Evolutionary conservation across 2,888 invertebrate species (phyloP).

Genomic region (Agapostemon virescens): DNA sequence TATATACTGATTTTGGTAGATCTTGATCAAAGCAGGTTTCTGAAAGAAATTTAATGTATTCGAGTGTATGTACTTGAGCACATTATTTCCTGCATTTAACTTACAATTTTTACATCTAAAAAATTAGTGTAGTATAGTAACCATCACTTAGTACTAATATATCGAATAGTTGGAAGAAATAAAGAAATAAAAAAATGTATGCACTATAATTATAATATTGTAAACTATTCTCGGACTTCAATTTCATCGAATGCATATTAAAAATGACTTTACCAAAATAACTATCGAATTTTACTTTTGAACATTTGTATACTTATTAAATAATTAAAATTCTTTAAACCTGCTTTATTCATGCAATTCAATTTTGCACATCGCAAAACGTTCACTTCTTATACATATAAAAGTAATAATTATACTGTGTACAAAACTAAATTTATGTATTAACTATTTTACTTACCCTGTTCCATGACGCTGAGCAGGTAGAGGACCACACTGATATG

Average conservation of each 20-base stretch:
- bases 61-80: slow-evolving; percentile 45
- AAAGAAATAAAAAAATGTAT: slow-evolving; percentile 38
- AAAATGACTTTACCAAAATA: slow-evolving; percentile 9
- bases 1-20: slow-evolving; percentile 46
- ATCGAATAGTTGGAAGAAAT: slow-evolving; percentile 31
- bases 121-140: slow-evolving; percentile 29
- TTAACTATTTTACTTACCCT: slow-evolving; percentile 73
- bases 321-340: slow-evolving; percentile 49
- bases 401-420: slow-evolving; percentile 28
- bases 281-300: slow-evolving; percentile 14
- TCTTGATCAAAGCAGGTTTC: slow-evolving; percentile 64
- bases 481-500: slow-evolving; percentile 75
- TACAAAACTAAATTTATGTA: slow-evolving; percentile 5
- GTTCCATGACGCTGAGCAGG: slow-evolving; percentile 77
- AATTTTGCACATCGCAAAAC: slow-evolving; percentile 32
- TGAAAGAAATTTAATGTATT: slow-evolving; percentile 60
- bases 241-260: slow-evolving; percentile 11
- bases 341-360: slow-evolving; percentile 54
- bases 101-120: slow-evolving; percentile 42
- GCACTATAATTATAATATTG: slow-evolving; percentile 22
- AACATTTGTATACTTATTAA: slow-evolving; percentile 34
- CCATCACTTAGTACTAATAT: slow-evolving; percentile 30
- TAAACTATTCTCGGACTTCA: slow-evolving; percentile 26
- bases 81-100: slow-evolving; percentile 27
- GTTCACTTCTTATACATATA: slow-evolving; percentile 21